Base-by-base conservation (phyloP, 2,888 invertebrate genomes). In the Tromatobia lineatoria region DNA sequence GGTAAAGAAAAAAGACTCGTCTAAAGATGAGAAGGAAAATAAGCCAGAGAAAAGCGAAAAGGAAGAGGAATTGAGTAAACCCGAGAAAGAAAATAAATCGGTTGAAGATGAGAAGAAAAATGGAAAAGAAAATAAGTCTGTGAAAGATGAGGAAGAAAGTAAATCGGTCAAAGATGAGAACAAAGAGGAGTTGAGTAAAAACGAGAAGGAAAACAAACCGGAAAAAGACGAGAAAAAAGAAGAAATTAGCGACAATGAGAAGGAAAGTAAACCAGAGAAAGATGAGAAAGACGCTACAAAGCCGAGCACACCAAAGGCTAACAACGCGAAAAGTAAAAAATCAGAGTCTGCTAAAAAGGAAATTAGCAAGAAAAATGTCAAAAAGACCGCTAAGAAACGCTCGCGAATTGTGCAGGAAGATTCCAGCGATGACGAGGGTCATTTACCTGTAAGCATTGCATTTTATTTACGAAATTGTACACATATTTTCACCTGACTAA, bases 381-480 rank as follows among this genome's bases (percentile, higher is more conserved):
- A 86, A 67, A 61, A 88, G 87, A 13, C 11, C 1, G 69, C 42
- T 1, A 91, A 88, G 61, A 92, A 92, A 79, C 82, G 91, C 69
- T 69, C 84, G 1, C 89, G 90, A 66, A 89, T 91, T 61, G 85
- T 90, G 59, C 77, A 82, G 8, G 84, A 88, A 61, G 90, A 92
- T 76, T 94, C 94, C 0, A 94, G 93, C 71, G 94, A 93, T 11
- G 93, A 94, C 81, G 94, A 94, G 20, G 91, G 85, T 61, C 89
- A 89, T 61, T 80, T 91, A 18, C 86, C 86, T 57, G 90, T 91
- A 87, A 76, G 84, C 13, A 20, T n/a, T 66, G 3, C 3, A 20
- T 15, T 50, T 7, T 38, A 23, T 54, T 54, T 45, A 67, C 15
- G 20, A 38, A 13, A 38, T 64, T 29, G 59, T 7, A 70, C 20